phyloP scores from a whole-genome alignment of 2,888 invertebrate genomes.

The Dicyrtoma fusca region DNA sequence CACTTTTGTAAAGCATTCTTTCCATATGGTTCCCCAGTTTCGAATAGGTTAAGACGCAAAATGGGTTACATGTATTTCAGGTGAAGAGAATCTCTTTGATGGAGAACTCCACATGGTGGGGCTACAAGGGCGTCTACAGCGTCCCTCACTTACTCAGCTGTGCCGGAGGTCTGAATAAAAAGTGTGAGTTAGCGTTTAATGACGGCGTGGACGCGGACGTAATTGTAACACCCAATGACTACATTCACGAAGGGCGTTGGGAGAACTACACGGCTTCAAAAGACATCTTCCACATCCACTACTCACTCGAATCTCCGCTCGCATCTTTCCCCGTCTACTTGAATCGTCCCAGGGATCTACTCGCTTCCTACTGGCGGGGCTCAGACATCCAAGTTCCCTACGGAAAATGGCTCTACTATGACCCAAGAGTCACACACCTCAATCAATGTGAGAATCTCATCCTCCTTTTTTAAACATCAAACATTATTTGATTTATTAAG shows the following conservation, averaged over 20 bases:
- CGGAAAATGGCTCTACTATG: slow-evolving; percentile 47
- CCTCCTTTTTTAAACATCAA: not conserved
- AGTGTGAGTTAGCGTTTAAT: not conserved
- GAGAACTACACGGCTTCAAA: not conserved
- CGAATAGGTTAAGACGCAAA: too few relatives aligned
- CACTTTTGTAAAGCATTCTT: too few relatives aligned
- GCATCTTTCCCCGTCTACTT: slow-evolving; percentile 41
- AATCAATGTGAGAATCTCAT: not conserved
- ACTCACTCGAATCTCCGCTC: slow-evolving; percentile 52
- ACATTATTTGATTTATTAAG: not conserved
- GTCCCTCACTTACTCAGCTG: too few relatives aligned
- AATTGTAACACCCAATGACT: not conserved
- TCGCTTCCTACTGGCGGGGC: slow-evolving; percentile 48
- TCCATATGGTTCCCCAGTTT: too few relatives aligned
- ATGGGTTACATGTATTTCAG: too few relatives aligned
- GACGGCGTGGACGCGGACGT: not conserved
- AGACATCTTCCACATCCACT: slow-evolving; percentile 37
- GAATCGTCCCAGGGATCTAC: slow-evolving; percentile 40
- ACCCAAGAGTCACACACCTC: slow-evolving; percentile 17
- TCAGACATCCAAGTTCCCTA: slow-evolving; percentile 48
- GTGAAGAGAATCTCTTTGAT: not conserved
- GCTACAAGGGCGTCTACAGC: too few relatives aligned
- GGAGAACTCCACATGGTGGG: slow-evolving; percentile 3
- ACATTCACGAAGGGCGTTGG: not conserved
- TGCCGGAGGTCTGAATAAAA: not conserved